phyloP scores from a whole-genome alignment of 2,113 vertebrate genomes.

The Nibea albiflora region DNA sequence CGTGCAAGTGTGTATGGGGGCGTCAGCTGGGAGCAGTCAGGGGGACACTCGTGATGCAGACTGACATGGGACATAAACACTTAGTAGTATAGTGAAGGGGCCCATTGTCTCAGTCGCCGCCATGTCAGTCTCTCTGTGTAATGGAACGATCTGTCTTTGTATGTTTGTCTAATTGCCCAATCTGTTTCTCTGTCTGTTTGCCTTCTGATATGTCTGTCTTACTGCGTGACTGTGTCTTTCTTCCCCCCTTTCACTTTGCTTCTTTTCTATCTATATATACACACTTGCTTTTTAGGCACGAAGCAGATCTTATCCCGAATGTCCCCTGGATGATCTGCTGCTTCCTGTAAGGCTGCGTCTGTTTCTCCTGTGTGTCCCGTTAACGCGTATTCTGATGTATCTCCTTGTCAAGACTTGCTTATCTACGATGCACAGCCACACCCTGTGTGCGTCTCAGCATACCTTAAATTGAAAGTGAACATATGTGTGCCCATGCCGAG shows the following conservation, averaged over 20 bases:
- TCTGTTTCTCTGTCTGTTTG: constrained; percentile 62
- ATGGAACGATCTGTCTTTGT: constrained; percentile 72
- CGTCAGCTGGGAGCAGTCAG: constrained; percentile 78
- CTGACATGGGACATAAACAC: constrained; percentile 81
- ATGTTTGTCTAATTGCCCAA: constrained; percentile 79
- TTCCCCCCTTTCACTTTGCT: constrained; percentile 16
- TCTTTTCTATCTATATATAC: constrained; percentile 5
- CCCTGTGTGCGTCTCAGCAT: neutral
- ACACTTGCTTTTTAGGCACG: constrained; percentile 3
- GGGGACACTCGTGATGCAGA: constrained; percentile 78
- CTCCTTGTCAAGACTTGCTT: constrained; percentile 1
- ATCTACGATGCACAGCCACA: neutral
- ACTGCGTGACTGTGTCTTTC: constrained; percentile 37
- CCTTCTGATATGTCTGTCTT: constrained; percentile 65
- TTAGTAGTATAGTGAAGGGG: constrained; percentile 72
- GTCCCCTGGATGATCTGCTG: constrained; percentile 13
- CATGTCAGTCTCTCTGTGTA: constrained; percentile 63
- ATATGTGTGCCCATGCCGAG: neutral
- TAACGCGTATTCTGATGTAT: neutral
- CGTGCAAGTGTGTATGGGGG: constrained; percentile 8
- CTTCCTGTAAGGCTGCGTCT: neutral
- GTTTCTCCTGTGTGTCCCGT: constrained; percentile 15
- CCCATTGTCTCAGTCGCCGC: constrained; percentile 74
- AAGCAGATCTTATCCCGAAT: constrained; percentile 24
- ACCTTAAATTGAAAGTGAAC: neutral